These are phyloP conservation scores for Carterocephalus palaemon DNA, from an alignment of 2,888 invertebrate species.

Conservation along the genomic window DNA sequence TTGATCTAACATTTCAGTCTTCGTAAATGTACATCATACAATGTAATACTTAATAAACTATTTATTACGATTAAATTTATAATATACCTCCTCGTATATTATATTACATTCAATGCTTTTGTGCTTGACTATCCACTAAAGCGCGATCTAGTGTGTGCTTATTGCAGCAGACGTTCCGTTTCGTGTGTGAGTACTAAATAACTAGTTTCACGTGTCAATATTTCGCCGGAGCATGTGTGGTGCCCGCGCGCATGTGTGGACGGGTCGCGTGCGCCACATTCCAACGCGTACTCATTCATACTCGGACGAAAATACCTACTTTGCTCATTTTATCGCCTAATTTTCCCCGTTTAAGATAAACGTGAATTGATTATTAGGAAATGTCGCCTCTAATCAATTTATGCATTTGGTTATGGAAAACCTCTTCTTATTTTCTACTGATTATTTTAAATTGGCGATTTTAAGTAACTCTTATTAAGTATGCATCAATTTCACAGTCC, in stretches of 20 bases:
- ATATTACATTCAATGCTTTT: slow-evolving; percentile 7
- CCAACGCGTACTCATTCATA: slow-evolving; percentile 70
- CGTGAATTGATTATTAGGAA: slow-evolving; percentile 4
- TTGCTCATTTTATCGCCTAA: slow-evolving; percentile 32
- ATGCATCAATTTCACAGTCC: too few species aligned
- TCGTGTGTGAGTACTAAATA: slow-evolving; percentile 40
- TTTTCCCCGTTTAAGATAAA: slow-evolving; percentile 43
- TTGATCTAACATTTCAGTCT: too few species aligned
- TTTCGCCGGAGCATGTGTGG: slow-evolving; percentile 35
- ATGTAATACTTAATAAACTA: too few species aligned
- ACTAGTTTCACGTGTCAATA: slow-evolving; percentile 58
- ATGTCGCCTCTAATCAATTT: too few species aligned
- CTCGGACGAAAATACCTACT: slow-evolving; percentile 44
- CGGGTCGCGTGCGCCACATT: slow-evolving; percentile 67
- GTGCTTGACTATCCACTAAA: slow-evolving; percentile 14
- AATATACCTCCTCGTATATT: too few species aligned
- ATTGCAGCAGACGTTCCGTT: slow-evolving; percentile 29
- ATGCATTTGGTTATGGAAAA: too few species aligned
- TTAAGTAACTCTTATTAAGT: too few species aligned
- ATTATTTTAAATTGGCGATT: too few species aligned
- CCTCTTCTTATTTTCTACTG: too few species aligned
- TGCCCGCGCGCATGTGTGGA: slow-evolving; percentile 29
- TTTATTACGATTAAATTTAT: too few species aligned
- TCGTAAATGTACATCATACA: too few species aligned
- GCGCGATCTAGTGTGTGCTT: slow-evolving; percentile 18